These are phyloP conservation scores for Epiblema foenella DNA, from an alignment of 2,888 invertebrate species.

Conservation along the genomic window DNA sequence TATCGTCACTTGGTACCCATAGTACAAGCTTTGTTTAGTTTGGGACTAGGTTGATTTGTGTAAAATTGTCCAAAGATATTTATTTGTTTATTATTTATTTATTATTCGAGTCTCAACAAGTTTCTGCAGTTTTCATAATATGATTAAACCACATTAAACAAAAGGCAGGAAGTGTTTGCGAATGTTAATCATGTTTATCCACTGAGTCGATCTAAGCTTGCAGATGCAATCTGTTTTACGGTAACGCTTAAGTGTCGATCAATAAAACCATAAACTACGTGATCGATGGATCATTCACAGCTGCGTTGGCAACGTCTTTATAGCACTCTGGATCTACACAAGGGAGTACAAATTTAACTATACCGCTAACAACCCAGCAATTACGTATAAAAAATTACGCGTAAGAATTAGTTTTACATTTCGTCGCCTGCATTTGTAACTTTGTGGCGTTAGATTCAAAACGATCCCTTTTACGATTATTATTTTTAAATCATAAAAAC, in stretches of 20 bases:
- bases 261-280: conserved; percentile 58
- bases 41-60: too few species aligned
- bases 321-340: conserved; percentile 56
- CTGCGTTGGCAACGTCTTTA: conserved; percentile 58
- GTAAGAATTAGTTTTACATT: conserved; percentile 3
- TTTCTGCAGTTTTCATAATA: too few species aligned
- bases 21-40: too few species aligned
- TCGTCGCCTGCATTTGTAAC: conserved; percentile 18
- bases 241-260: conserved; percentile 46
- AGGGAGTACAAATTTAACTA: conserved; percentile 45
- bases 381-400: conserved; percentile 1
- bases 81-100: too few species aligned
- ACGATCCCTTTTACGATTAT: conserved; percentile 61
- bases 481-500: conserved; percentile 55
- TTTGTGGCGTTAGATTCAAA: conserved; percentile 56
- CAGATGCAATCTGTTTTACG: conserved; percentile 34
- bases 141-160: neutral
- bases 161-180: neutral
- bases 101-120: too few species aligned
- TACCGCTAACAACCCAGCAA: neutral
- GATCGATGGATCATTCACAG: conserved; percentile 63
- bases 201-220: neutral
- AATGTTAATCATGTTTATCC: neutral
- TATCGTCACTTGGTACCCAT: too few species aligned
- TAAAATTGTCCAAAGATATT: too few species aligned